Conservation (phyloP, 2,888 invertebrate species). For the Hemaris fuciformis region DNA sequence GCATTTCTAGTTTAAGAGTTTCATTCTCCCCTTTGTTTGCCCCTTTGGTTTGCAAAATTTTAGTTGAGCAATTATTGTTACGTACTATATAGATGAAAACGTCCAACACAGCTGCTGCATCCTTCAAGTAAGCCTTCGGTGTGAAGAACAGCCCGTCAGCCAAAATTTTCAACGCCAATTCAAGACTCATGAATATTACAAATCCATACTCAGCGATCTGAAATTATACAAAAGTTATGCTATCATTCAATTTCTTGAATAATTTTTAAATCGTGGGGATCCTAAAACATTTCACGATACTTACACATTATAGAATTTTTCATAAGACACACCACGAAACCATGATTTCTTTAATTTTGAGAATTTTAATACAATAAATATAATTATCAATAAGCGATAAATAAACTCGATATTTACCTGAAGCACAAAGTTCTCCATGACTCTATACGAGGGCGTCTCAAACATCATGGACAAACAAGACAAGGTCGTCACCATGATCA, state of each 20-base stretch:
- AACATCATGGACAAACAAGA: conserved; percentile 99
- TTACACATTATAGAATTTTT: too few species aligned
- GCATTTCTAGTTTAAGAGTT: too few species aligned
- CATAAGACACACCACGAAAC: too few species aligned
- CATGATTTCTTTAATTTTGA: too few species aligned
- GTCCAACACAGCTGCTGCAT: conserved; percentile 97
- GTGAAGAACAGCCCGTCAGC: conserved; percentile 99
- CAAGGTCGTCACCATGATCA: conserved; percentile 98
- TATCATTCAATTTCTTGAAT: too few species aligned
- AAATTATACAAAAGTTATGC: neutral
- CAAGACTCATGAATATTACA: conserved; percentile 98
- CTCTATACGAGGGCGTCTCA: conserved; percentile 95
- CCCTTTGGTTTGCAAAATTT: too few species aligned
- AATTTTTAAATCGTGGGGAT: too few species aligned
- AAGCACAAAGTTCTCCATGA: conserved; percentile 96
- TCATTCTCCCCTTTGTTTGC: too few species aligned
- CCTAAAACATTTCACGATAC: too few species aligned
- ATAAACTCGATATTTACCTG: conserved; percentile 74
- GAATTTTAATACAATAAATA: too few species aligned
- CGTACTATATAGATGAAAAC: conserved; percentile 98
- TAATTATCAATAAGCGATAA: neutral
- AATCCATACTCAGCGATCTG: conserved; percentile 97
- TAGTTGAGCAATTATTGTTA: too few species aligned
- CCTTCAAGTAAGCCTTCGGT: conserved; percentile 98
- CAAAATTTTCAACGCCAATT: conserved; percentile 95